phyloP scores from a whole-genome alignment of 37 sponge, comb jelly and placozoan species.

The Tethya wilhelma region DNA sequence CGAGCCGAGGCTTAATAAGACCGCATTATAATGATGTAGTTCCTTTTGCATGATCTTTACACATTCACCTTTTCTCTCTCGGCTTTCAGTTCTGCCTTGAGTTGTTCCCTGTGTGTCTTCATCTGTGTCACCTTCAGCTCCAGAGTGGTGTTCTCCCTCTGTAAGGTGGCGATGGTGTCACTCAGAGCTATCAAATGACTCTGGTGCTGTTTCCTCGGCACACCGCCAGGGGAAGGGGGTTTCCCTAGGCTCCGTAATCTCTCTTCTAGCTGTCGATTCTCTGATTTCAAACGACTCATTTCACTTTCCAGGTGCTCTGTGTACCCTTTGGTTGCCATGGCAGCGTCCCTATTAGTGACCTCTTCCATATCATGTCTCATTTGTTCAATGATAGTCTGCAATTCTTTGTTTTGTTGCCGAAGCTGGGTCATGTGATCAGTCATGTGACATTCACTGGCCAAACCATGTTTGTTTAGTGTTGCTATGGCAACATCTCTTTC shows the following conservation, averaged over 20 bases:
- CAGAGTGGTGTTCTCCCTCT: conserved; percentile 51
- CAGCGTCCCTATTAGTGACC: too few relatives aligned
- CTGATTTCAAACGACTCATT: conserved; percentile 32
- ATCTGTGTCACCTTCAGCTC: conserved; percentile 22
- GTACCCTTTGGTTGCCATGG: conserved; percentile 12
- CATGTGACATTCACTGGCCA: conserved; percentile 23
- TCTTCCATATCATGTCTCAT: conserved; percentile 67
- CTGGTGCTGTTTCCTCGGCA: conserved; percentile 1
- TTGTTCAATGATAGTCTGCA: conserved; percentile 28
- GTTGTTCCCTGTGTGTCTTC: conserved; percentile 14
- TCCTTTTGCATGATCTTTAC: background rate
- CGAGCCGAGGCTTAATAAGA: too few relatives aligned
- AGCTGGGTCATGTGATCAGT: conserved; percentile 13
- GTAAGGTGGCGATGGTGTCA: conserved; percentile 48
- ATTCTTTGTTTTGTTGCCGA: conserved; percentile 49
- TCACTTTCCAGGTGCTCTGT: conserved; percentile 52
- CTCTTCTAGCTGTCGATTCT: conserved; percentile 37
- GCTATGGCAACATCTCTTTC: conserved; percentile 49
- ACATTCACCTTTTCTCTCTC: conserved; percentile 34
- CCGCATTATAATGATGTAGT: too few relatives aligned
- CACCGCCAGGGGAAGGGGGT: conserved; percentile 18
- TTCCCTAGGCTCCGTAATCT: background rate
- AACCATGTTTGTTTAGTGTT: conserved; percentile 20
- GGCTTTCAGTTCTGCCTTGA: background rate
- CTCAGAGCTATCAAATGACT: conserved; percentile 45